Conservation (phyloP, 2,888 invertebrate species). For the Drosophila villosipedis region DNA sequence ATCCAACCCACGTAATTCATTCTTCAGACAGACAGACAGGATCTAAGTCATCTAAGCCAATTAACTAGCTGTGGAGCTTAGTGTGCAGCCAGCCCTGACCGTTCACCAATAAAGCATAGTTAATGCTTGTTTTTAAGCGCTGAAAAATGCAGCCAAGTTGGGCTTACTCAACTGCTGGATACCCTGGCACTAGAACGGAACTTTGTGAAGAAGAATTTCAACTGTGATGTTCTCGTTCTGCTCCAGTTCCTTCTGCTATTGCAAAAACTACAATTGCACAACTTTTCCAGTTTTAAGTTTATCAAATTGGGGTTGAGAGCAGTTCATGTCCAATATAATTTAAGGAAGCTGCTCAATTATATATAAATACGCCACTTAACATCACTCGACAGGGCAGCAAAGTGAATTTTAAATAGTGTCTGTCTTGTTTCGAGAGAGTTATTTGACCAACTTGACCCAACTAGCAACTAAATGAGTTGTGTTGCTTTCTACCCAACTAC, state of each 20-base stretch:
- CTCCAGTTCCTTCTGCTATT: background rate
- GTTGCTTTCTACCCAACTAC: background rate
- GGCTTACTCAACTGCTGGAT: background rate
- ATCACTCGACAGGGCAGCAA: background rate
- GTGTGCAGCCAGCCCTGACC: constrained; percentile 2
- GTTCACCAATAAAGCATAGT: constrained; percentile 13
- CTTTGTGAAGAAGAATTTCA: background rate
- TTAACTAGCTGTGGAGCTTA: constrained; percentile 32
- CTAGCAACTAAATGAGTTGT: constrained; percentile 15
- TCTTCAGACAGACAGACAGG: constrained; percentile 2
- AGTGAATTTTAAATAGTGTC: background rate
- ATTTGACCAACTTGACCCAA: constrained; percentile 31
- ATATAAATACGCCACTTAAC: background rate
- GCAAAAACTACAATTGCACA: background rate
- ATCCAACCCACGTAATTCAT: constrained; percentile 3
- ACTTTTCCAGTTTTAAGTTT: background rate
- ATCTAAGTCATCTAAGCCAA: constrained; percentile 20
- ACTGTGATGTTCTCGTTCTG: background rate
- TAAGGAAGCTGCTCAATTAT: background rate
- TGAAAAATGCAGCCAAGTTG: too few species aligned
- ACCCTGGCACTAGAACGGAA: background rate
- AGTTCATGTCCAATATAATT: background rate
- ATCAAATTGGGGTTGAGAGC: background rate
- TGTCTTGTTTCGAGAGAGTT: background rate
- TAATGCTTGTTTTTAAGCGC: constrained; percentile 5